Base-by-base conservation (phyloP, 1,140 invertebrate species). In the Protaetia brevitarsis region DNA sequence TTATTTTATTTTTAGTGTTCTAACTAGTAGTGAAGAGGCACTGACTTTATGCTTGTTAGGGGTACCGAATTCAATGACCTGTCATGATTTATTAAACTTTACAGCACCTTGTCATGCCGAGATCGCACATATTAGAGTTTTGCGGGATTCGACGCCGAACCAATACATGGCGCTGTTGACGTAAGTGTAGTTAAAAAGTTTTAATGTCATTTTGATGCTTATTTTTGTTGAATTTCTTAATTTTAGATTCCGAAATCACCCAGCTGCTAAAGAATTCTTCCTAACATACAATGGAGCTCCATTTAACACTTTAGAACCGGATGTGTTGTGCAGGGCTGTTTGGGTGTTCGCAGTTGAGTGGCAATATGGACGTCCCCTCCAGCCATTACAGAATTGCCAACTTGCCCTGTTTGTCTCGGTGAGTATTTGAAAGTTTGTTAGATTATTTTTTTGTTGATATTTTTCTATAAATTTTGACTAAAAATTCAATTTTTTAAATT, bases 151-250 rank as follows among this genome's bases (percentile, higher is more conserved):
- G 21, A 85, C 86, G 68, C 95, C 95, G 3, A 98, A 99, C 81
- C 95, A 97, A 74, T 99, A 98, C 74, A 98, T 99, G 96, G 92
- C 94, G 28, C 79, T 98, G 3, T 80, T 99, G 16, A 97, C 95
- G 79, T 94, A 73, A 80, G 78, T 78, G 34, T 67, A 31, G 11
- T 6, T 19, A 16, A 23, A 23, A 31, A 30, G 11, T 45, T 58
- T 68, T 11, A 27, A 63, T 27, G 59, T 60, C 7, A 60, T 66
- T 16, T 45, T 36, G 19, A 57, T 16, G 2, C n/a, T 37, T 45
- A 26, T 11, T 65, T 63, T 5, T 60, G 34, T 7, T 27, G 23
- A 37, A 23, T 51, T 41, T 45, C 10, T 0, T 19, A 45, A 45
- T 69, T 73, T 37, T 66, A 82, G 85, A 67, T 88, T 87, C 73